Evolutionary conservation across 2,113 vertebrate species (phyloP), one percentile per base, ranked within the genome.

Genomic region (Aptenodytes forsteri): DNA sequence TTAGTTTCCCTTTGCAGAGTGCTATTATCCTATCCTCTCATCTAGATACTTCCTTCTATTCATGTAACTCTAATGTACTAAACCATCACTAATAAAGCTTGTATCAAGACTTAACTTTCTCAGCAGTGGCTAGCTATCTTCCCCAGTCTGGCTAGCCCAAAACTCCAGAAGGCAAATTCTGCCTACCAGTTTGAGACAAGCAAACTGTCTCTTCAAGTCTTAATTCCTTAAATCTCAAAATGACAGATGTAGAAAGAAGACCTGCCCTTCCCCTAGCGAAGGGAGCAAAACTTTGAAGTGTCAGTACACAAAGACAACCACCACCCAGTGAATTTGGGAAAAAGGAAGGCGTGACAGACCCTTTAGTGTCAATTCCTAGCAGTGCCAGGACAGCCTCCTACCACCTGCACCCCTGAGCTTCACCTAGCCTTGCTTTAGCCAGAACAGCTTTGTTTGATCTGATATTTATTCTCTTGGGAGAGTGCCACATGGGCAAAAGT

Each of bases 401-500:
- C 12, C 1, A 1, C 7, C 38, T 67, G 49, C 36, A 23, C 21
- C 40, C 70, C 77, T 23, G 54, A 76, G 77, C 47, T 67, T n/a
- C 5, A 1, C 91, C 64, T 52, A 32, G 30, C 42, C 46, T 46
- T 66, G 34, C n/a, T 69, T 66, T 20, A 61, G 16, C 59, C 34
- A 21, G 1, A 40, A 36, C 20, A 58, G 26, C 59, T 87, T 27
- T 19, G 5, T 29, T 54, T 22, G 32, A 25, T 15, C 34, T 69
- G 55, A 8, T 9, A 16, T 10, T 55, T 67, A 18, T 83, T 82
- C 75, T n/a, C 36, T 44, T 23, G 47, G 42, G 29, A 36, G 4
- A 20, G 6, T 2, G 4, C 42, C 44, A n/a, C 47, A 2, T 0
- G 10, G 36, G 7, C 50, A 19, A 27, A 6, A 42, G n/a, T 4